Evolutionary conservation across 2,888 invertebrate genomes (phyloP), one percentile per base, ranked within the genome.

Genomic region (Rhogogaster chlorosoma): DNA sequence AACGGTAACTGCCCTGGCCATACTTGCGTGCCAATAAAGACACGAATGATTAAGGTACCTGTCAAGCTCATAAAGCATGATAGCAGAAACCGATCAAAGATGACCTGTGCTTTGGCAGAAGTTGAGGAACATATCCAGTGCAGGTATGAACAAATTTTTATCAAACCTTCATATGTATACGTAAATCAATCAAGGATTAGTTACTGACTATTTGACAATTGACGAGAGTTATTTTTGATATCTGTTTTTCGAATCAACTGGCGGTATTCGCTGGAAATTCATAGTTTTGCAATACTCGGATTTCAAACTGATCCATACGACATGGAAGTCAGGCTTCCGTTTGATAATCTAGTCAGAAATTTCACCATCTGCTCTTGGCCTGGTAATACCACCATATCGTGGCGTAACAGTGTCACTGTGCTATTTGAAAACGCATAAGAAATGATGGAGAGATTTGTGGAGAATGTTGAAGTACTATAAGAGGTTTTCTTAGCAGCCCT

Each of bases 81-180:
- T 36, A 7, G 1, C 18, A n/a, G 18, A 15, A 5, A 12, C 67
- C 29, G 18, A n/a, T 36, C 70, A 36, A 18, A 2, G n/a, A 29
- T 32, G 29, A 18, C 15, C 9, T 70, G 70, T 9, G 70, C n/a
- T 15, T 32, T 70, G 18, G 70, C 38, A 6, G 36, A 70, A 38
- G 70, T 70, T 36, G 32, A 36, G 70, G 70, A 70, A 38, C 70
- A 70, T 7, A n/a, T 9, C 4, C 4, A 70, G 70, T 70, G 70
- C 70, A 70, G 70, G 70, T 70, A 36, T n/a, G 70, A 70, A 70
- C 32, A 0, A 70, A 70, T 70, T 32, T 61, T 10, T 10, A 61
- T 26, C 1, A 70, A 70, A n/a, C 6, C n/a, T 36, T 29, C 15
- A 32, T 32, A 7, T 36, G 18, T 70, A 29, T 12, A 70, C 6